Conservation (phyloP, 2,888 invertebrate species). For the Luperina testacea region DNA sequence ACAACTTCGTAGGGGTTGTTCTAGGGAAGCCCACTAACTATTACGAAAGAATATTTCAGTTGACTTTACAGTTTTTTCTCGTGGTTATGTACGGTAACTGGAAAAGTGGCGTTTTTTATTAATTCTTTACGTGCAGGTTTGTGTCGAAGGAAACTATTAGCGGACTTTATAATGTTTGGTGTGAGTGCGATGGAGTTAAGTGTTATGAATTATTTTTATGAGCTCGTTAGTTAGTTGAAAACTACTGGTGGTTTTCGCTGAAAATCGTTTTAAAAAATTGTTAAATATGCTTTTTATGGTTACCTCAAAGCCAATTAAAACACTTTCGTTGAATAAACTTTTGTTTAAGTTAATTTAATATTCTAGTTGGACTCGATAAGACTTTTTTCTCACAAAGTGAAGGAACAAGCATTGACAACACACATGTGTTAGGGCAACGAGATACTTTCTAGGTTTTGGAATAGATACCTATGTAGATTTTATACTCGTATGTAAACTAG, state of each 20-base stretch:
- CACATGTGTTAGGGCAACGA: background rate
- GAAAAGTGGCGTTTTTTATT: conserved; percentile 52
- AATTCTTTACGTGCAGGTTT: conserved; percentile 54
- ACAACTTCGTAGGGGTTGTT: conserved; percentile 47
- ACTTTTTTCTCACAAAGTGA: background rate
- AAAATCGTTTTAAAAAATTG: background rate
- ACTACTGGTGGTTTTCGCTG: background rate
- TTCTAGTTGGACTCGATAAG: background rate
- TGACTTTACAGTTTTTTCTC: conserved; percentile 47
- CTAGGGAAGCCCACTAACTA: conserved; percentile 21
- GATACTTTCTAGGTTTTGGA: background rate
- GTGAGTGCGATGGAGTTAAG: conserved; percentile 25
- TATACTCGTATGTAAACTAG: too few species aligned
- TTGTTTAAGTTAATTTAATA: background rate
- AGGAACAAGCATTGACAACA: background rate
- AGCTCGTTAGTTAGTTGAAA: conserved; percentile 21
- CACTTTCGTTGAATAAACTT: background rate
- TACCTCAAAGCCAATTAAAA: background rate
- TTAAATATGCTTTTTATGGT: background rate
- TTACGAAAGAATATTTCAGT: conserved; percentile 52
- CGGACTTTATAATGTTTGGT: conserved; percentile 48
- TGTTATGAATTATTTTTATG: conserved; percentile 35
- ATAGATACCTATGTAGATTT: background rate
- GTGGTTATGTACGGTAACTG: conserved; percentile 26
- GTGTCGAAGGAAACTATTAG: conserved; percentile 59